Percentiles rank a stretch among this genome's conserved stretches.
Evolutionary conservation across 2,113 vertebrate genomes (phyloP).

Genomic region (Sciurus niger): DNA sequence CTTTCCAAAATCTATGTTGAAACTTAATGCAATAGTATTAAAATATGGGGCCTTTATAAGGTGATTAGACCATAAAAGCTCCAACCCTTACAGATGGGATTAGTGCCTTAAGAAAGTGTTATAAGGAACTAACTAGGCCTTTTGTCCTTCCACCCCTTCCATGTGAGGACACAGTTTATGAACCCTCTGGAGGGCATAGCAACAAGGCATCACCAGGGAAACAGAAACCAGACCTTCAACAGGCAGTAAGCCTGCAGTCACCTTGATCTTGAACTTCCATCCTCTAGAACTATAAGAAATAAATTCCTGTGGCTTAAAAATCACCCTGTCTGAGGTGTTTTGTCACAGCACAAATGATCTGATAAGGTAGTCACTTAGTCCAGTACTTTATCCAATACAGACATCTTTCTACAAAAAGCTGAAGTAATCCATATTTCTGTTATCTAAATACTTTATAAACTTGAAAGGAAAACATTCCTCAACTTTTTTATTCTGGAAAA

Average conservation of each 20-base stretch:
- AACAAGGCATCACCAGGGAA: neutral
- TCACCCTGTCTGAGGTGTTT: neutral
- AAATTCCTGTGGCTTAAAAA: neutral
- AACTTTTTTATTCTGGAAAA: conserved; percentile 1
- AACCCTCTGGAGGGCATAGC: neutral
- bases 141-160: neutral
- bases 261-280: neutral
- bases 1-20: neutral
- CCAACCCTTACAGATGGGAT: neutral
- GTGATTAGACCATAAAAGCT: neutral
- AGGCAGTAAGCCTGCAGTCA: neutral
- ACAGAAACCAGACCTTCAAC: neutral
- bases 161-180: neutral
- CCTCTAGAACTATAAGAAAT: neutral
- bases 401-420: neutral
- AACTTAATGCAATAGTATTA: neutral
- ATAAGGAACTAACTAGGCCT: neutral
- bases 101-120: neutral
- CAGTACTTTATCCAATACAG: neutral
- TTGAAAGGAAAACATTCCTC: neutral
- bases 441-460: conserved; percentile 28
- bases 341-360: neutral
- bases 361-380: neutral
- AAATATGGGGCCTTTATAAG: neutral
- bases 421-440: neutral